phyloP scores from a whole-genome alignment of 2,888 invertebrate genomes.

The Spilarctia lutea region DNA sequence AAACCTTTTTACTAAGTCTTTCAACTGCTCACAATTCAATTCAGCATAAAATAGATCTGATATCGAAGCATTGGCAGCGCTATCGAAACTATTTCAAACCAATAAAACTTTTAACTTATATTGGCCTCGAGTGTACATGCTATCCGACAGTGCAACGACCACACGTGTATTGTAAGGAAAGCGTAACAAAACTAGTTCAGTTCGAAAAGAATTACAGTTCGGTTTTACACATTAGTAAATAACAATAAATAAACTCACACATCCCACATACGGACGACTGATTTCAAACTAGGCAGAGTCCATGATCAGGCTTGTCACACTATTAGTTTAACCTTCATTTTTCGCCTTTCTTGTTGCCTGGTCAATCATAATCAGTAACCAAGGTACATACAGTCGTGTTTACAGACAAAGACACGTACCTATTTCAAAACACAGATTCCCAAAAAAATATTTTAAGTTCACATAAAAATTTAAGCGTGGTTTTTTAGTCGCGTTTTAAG shows the following conservation, averaged over 20 bases:
- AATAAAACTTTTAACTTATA: slow-evolving; percentile 62
- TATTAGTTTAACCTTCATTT: not conserved
- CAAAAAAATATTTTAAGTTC: no score
- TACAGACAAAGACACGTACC: no score
- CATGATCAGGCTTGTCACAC: not conserved
- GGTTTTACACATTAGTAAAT: not conserved
- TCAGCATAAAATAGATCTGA: slow-evolving; percentile 53
- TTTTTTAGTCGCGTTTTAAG: no score
- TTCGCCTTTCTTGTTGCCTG: no score
- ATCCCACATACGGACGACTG: not conserved
- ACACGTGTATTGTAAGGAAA: slow-evolving; percentile 61
- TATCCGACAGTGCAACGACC: slow-evolving; percentile 45
- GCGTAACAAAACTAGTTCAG: slow-evolving; percentile 68
- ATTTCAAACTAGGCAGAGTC: no score
- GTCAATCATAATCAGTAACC: not conserved
- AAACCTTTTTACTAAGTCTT: slow-evolving; percentile 27
- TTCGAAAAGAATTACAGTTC: slow-evolving; percentile 44
- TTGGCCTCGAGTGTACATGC: slow-evolving; percentile 59
- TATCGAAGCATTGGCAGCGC: slow-evolving; percentile 45
- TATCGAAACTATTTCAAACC: slow-evolving; percentile 55
- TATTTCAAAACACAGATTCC: no score
- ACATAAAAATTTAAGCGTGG: no score
- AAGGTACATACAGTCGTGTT: no score
- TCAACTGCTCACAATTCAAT: slow-evolving; percentile 42
- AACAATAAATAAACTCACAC: not conserved